Conservation (phyloP, 2,888 invertebrate species). For the Ommatoiulus sabulosus region DNA sequence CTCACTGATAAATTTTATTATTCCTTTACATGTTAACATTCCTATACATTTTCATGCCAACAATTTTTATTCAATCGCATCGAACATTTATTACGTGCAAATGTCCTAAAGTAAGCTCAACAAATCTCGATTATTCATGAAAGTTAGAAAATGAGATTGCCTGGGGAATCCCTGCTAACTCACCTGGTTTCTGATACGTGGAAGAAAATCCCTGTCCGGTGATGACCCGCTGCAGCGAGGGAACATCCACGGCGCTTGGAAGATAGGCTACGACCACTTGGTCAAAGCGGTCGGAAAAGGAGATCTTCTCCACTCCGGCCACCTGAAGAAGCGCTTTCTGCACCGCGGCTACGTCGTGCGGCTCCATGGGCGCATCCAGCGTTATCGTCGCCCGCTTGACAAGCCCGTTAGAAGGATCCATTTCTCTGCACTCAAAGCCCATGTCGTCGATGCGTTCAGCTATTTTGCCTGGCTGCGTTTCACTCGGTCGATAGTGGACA, state of each 20-base stretch:
- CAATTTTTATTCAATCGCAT: too few species aligned
- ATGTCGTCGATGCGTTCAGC: constrained; percentile 80
- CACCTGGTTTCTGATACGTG: constrained; percentile 1
- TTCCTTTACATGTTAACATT: too few species aligned
- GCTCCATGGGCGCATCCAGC: constrained; percentile 23
- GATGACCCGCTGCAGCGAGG: constrained; percentile 46
- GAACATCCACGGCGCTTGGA: constrained; percentile 51
- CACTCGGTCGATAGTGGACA: constrained; percentile 62
- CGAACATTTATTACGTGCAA: too few species aligned
- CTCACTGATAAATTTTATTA: too few species aligned
- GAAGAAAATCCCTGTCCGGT: constrained; percentile 53
- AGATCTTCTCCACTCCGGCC: constrained; percentile 52
- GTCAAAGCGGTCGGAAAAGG: neutral
- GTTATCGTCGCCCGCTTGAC: neutral
- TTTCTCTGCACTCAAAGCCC: constrained; percentile 75
- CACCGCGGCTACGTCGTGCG: constrained; percentile 9
- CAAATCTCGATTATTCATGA: neutral
- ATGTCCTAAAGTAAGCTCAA: too few species aligned
- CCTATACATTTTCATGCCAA: too few species aligned
- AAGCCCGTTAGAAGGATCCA: constrained; percentile 10
- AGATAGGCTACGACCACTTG: constrained; percentile 51
- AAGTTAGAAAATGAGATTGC: neutral
- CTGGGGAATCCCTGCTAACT: neutral
- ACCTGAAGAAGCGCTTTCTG: constrained; percentile 52
- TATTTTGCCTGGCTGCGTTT: constrained; percentile 68